Conservation (phyloP, 2,113 vertebrate species). For the Phaethon lepturus region DNA sequence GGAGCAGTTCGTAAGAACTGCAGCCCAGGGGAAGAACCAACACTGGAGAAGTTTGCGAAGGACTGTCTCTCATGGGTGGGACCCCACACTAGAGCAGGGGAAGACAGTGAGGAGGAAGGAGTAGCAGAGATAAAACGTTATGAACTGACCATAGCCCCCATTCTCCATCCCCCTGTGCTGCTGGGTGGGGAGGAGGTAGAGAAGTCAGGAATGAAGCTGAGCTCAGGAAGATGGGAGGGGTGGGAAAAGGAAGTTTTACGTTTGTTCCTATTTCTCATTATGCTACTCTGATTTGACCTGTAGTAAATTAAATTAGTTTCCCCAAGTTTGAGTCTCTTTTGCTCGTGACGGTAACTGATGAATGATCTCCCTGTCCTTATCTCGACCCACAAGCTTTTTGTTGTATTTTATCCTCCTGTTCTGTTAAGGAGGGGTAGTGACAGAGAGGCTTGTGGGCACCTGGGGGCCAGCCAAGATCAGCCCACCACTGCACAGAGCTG, state of each 20-base stretch:
- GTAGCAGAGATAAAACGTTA: not conserved
- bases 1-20: not conserved
- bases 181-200: not conserved
- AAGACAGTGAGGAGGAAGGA: not conserved
- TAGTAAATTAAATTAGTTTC: not conserved
- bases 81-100: rapidly evolving
- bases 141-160: not conserved
- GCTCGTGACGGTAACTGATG: not conserved
- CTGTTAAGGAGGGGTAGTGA: not conserved
- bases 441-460: rapidly evolving
- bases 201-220: not conserved
- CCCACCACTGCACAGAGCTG: not conserved
- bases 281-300: not conserved
- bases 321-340: not conserved
- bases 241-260: not conserved
- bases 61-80: rapidly evolving
- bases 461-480: not conserved
- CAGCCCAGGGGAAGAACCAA: not conserved
- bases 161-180: rapidly evolving
- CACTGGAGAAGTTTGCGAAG: rapidly evolving
- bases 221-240: not conserved
- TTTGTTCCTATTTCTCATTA: not conserved
- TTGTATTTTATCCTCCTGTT: not conserved
- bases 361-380: not conserved
- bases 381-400: not conserved